Base-by-base conservation (phyloP, 2,797 vertebrate genomes). In the Mycteria americana region DNA sequence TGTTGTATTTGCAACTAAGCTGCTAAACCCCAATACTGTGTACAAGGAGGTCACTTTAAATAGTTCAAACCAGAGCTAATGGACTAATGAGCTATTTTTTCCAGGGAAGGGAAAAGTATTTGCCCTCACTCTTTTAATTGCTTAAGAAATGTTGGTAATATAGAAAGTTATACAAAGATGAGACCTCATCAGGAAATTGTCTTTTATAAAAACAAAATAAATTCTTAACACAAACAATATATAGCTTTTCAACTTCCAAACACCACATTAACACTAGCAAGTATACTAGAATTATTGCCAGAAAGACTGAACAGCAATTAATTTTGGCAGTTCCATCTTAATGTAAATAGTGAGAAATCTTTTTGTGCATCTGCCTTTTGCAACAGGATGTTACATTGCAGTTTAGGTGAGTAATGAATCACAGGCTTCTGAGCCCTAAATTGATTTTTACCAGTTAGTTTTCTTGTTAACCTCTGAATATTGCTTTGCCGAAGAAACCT, bases 241-340 rank as follows among this genome's bases (percentile, higher is more conserved):
- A 45, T 37, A 69, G 67, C 70, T 85, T 83, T 96, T 85, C 53
- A 85, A 22, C 53, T 89, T 90, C 77, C 62, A 91, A 87, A 50
- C 60, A 31, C n/a, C 41, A 69, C 48, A 25, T 65, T 87, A 94
- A 22, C 67, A 65, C 74, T 51, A 88, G 67, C 63, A 84, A 15
- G 56, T 74, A 14, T 30, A 48, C 46, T 86, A 39, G 50, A 88
- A 75, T 67, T 79, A 74, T 62, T 94, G 54, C 70, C 84, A 93
- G 64, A 50, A 74, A 65, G 56, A 51, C 81, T 89, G 91, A 92
- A 65, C 31, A 75, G 88, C 31, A 68, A 45, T 84, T 93, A 51
- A 48, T 94, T 95, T 91, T 85, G 89, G 68, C 86, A 74, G 35
- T 80, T 91, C 65, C 35, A 51, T 88, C 77, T 84, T 88, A 51